Evolutionary conservation across 2,888 invertebrate genomes (phyloP), one percentile per base, ranked within the genome.

Genomic region (Eilema caniola): DNA sequence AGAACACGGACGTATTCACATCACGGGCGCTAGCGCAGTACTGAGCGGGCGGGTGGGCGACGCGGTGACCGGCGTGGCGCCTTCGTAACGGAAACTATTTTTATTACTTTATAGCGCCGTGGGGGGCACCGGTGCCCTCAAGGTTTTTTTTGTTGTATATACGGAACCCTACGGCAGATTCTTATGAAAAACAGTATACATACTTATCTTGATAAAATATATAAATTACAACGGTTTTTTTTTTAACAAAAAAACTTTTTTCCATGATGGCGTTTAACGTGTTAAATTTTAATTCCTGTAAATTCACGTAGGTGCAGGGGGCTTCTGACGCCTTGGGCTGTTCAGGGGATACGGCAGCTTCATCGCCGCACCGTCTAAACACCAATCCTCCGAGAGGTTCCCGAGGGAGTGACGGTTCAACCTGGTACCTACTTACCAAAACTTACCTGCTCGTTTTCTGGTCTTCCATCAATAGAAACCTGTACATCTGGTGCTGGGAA

Each of bases 91-190:
- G 33, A 62, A 68, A 68, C 25, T 68, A 23, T 23, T 62, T 68
- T 68, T 68, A 68, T 68, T 69, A 63, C 69, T 69, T 69, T 53
- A 69, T 23, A 69, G 57, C 69, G 63, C 69, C 69, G 33, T 25
- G 69, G 63, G 69, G 63, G 57, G 56, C 69, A 63, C 63, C 62
- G 69, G 37, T 69, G 56, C 56, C 65, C 33, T 56, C 65, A 33
- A 65, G 57, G 31, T 20, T 28, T 56, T 31, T 33, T 57, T 56
- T 28, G 14, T 57, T 33, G 33, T 63, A 63, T 63, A 33, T 41
- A 63, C 62, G 62, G 37, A 62, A 65, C 56, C 65, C 65, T 56
- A 65, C 56, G 56, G 65, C 65, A 65, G 65, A 65, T 31, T 65
- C 57, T 64, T 53, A 64, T 63, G 37, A 62, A 37, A 62, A 62